Percentiles rank a stretch among this genome's conserved stretches.
Conservation (phyloP, 2,888 invertebrate species). For the Morpho helenor region DNA sequence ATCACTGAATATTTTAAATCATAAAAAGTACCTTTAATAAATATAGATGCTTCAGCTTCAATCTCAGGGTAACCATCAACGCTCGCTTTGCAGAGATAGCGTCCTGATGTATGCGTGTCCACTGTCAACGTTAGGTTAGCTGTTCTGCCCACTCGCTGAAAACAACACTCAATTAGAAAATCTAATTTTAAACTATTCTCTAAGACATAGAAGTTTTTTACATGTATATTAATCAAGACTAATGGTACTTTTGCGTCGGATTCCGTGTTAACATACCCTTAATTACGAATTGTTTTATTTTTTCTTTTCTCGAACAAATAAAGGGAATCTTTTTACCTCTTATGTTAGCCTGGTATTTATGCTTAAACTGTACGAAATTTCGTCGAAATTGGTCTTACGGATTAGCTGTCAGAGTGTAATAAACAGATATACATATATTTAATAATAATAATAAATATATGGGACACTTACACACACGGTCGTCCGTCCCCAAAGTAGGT, state of each 20-base stretch:
- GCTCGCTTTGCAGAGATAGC: conserved; percentile 93
- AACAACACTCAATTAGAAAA: conserved; percentile 33
- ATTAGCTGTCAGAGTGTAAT: too few relatives aligned
- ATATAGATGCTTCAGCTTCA: conserved; percentile 87
- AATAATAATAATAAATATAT: too few relatives aligned
- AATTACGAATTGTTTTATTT: too few relatives aligned
- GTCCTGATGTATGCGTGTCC: conserved; percentile 87
- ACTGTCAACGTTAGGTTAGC: conserved; percentile 88
- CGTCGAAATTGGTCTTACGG: too few relatives aligned
- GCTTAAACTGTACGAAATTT: too few relatives aligned
- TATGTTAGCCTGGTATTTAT: too few relatives aligned
- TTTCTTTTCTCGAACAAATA: too few relatives aligned
- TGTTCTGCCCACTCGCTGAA: conserved; percentile 89
- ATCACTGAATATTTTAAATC: too few relatives aligned
- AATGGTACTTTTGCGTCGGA: neutral
- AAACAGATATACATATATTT: too few relatives aligned
- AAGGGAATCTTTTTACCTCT: too few relatives aligned
- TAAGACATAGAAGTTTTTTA: neutral
- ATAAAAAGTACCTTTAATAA: conserved; percentile 81
- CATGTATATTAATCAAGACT: neutral
- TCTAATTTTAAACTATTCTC: neutral
- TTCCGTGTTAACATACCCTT: conserved; percentile 52
- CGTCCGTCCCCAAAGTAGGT: too few relatives aligned
- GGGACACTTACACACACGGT: too few relatives aligned
- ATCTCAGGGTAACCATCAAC: conserved; percentile 93